Evolutionary conservation across 2,797 vertebrate genomes (phyloP), one percentile per base, ranked within the genome.

Genomic region (Oreortyx pictus): DNA sequence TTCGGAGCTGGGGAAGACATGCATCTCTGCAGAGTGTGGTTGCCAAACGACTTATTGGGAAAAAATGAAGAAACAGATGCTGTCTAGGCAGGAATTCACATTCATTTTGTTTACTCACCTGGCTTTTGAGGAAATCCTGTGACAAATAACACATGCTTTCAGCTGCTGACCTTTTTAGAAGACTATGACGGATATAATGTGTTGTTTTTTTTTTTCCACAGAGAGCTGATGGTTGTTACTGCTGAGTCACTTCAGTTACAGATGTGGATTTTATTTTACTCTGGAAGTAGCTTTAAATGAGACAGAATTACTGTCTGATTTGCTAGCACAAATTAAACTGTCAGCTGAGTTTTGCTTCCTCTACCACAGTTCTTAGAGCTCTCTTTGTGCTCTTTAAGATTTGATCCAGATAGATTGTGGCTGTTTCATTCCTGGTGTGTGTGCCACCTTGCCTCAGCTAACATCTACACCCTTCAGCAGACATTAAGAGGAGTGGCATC

Each of bases 21-120:
- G 67, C 5, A 0, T n/a, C 43, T 52, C 8, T 1, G 0, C 1
- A 5, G 52, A 64, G 35, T 43, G 46, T 64, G 39, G 59, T n/a
- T 83, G 31, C 57, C 59, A 70, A 52, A 14, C 14, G 44, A 24
- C 16, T 31, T 59, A 22, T 11, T 17, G 11, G 64, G 46, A 14
- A 56, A 1, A 65, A 86, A 64, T 31, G 37, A 78, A 86, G 47
- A 37, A 86, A 70, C 59, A 83, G 76, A 22, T 92, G 73, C 57
- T 89, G 6, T 46, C 82, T 75, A 60, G 39, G 76, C 82, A 89
- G 87, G 62, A 91, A 70, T 89, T 86, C 18, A 24, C 22, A 27
- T 66, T 88, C 11, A 44, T 62, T 81, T 90, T 68, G n/a, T 81
- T 89, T 93, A 64, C 39, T 86, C 74, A 89, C 66, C 79, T 94